Base-by-base conservation (phyloP, 1,140 invertebrate species). In the Zaprionus nigranus region DNA sequence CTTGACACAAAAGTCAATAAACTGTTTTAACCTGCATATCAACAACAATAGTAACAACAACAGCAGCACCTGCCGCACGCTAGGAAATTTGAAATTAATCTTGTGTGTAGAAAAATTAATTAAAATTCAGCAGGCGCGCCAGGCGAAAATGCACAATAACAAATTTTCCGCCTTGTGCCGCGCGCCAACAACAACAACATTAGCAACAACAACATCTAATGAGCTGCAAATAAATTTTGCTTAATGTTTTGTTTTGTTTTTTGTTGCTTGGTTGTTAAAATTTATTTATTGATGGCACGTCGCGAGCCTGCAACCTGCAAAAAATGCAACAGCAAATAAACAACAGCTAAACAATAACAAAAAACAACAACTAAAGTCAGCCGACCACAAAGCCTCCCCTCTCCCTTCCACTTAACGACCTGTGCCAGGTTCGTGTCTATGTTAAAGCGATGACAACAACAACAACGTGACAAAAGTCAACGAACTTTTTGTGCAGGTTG, bases 1-100 rank as follows among this genome's bases (percentile, higher is more conserved):
- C 36, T 17, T 46, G 54, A 51, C 12, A 30, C 56, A 72, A 34
- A 34, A 90, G 85, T 88, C 85, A 88, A 88, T 88, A 88, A 88
- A 90, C 86, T 83, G 84, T 82, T 82, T 85, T 90, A 90, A 82
- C 85, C 85, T 79, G 85, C 81, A 82, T 82, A 81, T 61, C 66
- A 24, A 53, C 62, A 51, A 24, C 57, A 46, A 49, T 65, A 83
- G 62, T 30, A 66, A n/a, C 17, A 64, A 71, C 36, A 49, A 54
- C 73, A 85, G 60, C 69, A 69, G 38, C 56, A 72, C 49, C 54
- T 53, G 40, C 28, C 4, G 53, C 53, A 77, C 43, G 71, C 54
- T 73, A 87, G 61, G 64, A 87, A 86, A 80, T 82, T 82, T 82
- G 49, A 82, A 87, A 82, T 65, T 58, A 17, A 62, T 56, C 74